These are phyloP conservation scores for Stegostoma tigrinum DNA, from an alignment of 2,113 vertebrate genomes.

Conservation along the genomic window DNA sequence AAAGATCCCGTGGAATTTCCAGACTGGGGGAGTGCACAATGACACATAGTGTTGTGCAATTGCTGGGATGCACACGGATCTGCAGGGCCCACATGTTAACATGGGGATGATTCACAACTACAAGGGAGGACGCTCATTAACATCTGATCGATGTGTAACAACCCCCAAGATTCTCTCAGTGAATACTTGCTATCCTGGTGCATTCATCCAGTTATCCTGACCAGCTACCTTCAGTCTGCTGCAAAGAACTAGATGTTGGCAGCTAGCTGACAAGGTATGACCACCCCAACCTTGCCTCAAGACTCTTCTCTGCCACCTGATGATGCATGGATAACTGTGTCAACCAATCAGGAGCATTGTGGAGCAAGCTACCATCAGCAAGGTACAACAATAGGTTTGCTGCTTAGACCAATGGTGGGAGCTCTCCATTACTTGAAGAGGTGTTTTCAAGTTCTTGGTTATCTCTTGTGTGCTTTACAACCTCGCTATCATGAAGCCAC, in stretches of 20 bases:
- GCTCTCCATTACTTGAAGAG: background rate
- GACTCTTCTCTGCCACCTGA: background rate
- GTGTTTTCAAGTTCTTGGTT: background rate
- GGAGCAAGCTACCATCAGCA: background rate
- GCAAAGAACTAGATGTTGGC: no score
- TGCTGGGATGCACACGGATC: background rate
- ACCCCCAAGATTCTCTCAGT: background rate
- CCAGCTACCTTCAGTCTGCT: background rate
- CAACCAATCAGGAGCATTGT: background rate
- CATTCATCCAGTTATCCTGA: background rate
- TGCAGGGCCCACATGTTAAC: background rate
- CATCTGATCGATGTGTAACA: background rate
- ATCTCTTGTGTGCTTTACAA: background rate
- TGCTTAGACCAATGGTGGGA: background rate
- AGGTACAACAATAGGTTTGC: background rate
- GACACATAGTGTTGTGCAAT: background rate
- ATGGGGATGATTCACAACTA: background rate
- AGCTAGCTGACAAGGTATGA: background rate
- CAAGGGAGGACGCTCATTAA: background rate
- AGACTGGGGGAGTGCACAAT: background rate
- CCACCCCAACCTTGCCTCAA: background rate
- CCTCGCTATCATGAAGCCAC: background rate
- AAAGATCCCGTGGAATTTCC: background rate
- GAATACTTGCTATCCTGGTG: background rate
- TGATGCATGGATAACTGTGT: background rate